These are phyloP conservation scores for Metopolophium dirhodum DNA, from an alignment of 1,140 invertebrate species.

Conservation along the genomic window DNA sequence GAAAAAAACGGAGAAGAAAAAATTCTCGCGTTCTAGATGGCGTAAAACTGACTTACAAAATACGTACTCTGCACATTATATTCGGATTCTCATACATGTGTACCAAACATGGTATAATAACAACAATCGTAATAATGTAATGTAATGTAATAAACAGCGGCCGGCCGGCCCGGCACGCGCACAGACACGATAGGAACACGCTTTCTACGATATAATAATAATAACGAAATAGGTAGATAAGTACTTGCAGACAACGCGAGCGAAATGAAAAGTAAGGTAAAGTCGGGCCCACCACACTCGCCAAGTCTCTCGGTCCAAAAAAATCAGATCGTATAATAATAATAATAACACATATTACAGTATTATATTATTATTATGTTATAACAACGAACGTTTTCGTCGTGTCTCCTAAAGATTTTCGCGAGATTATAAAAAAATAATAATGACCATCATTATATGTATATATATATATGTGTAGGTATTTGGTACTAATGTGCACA, in stretches of 20 bases:
- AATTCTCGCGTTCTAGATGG: not conserved
- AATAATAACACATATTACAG: not conserved
- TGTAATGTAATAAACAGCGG: not conserved
- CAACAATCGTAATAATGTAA: not conserved
- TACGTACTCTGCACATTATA: not conserved
- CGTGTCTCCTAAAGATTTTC: not conserved
- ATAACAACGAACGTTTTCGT: not conserved
- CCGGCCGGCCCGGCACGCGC: not conserved
- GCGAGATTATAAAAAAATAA: not conserved
- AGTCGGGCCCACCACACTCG: not conserved
- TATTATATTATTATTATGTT: not conserved
- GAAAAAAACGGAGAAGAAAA: not conserved
- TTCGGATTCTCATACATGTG: not conserved
- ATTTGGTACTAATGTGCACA: not conserved
- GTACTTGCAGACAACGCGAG: not conserved
- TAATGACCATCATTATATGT: not conserved
- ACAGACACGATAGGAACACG: not conserved
- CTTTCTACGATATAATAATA: constrained; percentile 26
- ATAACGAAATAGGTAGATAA: not conserved
- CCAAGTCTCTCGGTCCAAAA: not conserved
- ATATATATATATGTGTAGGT: not conserved
- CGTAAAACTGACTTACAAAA: not conserved
- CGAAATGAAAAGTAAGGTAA: not conserved
- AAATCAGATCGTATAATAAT: not conserved
- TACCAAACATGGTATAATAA: not conserved